Evolutionary conservation across 2,113 vertebrate species (phyloP).

Genomic region (Silurus asotus): DNA sequence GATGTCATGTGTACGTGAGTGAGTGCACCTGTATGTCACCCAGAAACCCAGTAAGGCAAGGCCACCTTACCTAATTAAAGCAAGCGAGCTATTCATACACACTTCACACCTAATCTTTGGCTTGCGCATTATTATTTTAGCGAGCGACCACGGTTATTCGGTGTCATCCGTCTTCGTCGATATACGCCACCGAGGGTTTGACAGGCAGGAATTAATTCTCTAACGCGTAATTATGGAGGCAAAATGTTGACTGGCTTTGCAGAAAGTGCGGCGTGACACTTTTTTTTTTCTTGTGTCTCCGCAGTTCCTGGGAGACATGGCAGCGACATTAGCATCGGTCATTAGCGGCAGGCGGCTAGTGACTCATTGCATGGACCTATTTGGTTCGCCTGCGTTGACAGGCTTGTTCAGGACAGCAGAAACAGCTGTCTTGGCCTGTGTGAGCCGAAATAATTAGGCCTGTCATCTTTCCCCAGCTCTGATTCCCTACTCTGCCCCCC

Average conservation of each 20-base stretch:
- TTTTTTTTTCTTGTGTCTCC: constrained; percentile 62
- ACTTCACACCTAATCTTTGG: constrained; percentile 12
- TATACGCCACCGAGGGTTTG: constrained; percentile 76
- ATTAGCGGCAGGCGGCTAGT: constrained; percentile 96
- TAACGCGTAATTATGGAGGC: constrained; percentile 94
- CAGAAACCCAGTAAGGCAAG: neutral
- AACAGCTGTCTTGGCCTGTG: constrained; percentile 99
- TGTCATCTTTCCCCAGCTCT: constrained; percentile 93
- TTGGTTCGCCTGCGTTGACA: constrained; percentile 99
- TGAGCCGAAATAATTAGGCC: constrained; percentile 99
- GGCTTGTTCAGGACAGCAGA: constrained; percentile 99
- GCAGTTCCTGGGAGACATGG: constrained; percentile 78
- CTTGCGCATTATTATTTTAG: constrained; percentile 61
- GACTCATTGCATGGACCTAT: constrained; percentile 93
- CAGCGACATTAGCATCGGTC: constrained; percentile 99
- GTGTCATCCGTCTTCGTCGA: constrained; percentile 86
- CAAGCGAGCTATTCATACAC: constrained; percentile 19
- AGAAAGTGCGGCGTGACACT: constrained; percentile 87
- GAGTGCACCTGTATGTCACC: constrained; percentile 10
- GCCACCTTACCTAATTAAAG: constrained; percentile 26
- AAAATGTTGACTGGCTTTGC: constrained; percentile 92
- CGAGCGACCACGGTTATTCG: constrained; percentile 75
- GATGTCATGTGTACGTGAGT: neutral
- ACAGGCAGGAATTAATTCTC: constrained; percentile 94
- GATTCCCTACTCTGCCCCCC: constrained; percentile 95